Evolutionary conservation across 1,140 invertebrate genomes (phyloP), one percentile per base, ranked within the genome.

Genomic region (Tetragnatha versicolor): DNA sequence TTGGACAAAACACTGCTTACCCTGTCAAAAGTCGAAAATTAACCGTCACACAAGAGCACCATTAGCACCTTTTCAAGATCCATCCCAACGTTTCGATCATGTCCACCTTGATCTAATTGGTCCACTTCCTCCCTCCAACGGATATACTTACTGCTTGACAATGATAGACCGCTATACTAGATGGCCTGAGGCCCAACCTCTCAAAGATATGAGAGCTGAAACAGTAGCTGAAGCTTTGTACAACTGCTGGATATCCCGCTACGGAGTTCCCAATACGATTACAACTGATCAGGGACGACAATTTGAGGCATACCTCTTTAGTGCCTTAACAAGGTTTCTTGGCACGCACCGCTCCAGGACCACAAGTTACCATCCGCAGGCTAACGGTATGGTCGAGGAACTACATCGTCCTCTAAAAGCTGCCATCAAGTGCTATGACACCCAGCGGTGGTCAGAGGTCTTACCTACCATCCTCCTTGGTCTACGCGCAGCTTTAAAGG

Each of bases 91-190:
- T 29, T 88, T 88, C 66, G 53, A 82, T 2, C 85, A 88, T 66
- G 80, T 89, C 0, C 85, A 89, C 80, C 79, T 89, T 0, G 88
- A 89, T 81, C 82, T 89, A 2, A 82, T 89, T 12, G 86, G 87
- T 0, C 87, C 85, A 0, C 60, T 89, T 2, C 85, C 86, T 20
- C 65, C 65, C 3, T 82, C 82, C 0, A 31, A 84, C 10, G 85
- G 83, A n/a, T 83, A 77, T 55, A 53, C 31, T 10, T 88, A 88
- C 75, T 79, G 81, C 7, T 79, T 89, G 2, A 88, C 87, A 0
- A 82, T 84, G 12, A 85, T 88, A 3, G 86, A 88, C 69, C 72
- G 86, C 6, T 88, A 84, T 76, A 85, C 86, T 0, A 69, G 85
- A 17, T 88, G 82, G 84, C 85, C 84, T 0, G 87, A 88, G 81